Percentiles rank a stretch among this genome's conserved stretches.
phyloP scores from a whole-genome alignment of 64 coral and sea anemone species.

The Acropora tenuis region DNA sequence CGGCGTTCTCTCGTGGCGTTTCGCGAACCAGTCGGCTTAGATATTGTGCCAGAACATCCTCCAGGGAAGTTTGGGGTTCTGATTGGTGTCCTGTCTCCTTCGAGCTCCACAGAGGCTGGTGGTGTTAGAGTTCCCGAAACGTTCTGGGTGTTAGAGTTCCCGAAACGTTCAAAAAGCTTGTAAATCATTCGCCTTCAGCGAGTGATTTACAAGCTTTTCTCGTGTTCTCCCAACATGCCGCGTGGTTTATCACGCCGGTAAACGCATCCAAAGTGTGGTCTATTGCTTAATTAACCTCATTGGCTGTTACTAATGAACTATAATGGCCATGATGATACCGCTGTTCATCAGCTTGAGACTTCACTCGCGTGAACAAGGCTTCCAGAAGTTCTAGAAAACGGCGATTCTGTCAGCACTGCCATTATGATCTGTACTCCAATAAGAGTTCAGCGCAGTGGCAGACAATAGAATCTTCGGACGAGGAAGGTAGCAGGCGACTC shows the following conservation, averaged over 20 bases:
- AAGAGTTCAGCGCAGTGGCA: background rate
- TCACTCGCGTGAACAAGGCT: background rate
- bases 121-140: background rate
- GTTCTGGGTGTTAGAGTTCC: background rate
- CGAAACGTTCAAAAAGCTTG: too few species aligned
- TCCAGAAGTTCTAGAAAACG: conserved; percentile 23
- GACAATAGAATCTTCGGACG: background rate
- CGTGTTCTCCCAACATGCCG: too few species aligned
- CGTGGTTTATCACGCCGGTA: too few species aligned
- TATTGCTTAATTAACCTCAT: background rate
- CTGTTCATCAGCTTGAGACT: background rate
- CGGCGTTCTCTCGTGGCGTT: background rate
- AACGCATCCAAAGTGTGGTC: background rate
- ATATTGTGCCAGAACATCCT: background rate
- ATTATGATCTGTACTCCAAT: conserved; percentile 20
- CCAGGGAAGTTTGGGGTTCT: background rate
- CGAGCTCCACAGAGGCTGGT: background rate
- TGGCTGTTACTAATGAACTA: too few species aligned
- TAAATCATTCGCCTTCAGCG: too few species aligned
- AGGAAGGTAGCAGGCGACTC: background rate
- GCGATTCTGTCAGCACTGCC: conserved; percentile 64
- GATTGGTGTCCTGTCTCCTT: background rate
- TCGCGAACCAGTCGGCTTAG: background rate
- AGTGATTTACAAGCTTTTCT: too few species aligned
- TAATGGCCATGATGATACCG: background rate